Conservation (phyloP, 2,888 invertebrate genomes). For the Dione vanillae region DNA sequence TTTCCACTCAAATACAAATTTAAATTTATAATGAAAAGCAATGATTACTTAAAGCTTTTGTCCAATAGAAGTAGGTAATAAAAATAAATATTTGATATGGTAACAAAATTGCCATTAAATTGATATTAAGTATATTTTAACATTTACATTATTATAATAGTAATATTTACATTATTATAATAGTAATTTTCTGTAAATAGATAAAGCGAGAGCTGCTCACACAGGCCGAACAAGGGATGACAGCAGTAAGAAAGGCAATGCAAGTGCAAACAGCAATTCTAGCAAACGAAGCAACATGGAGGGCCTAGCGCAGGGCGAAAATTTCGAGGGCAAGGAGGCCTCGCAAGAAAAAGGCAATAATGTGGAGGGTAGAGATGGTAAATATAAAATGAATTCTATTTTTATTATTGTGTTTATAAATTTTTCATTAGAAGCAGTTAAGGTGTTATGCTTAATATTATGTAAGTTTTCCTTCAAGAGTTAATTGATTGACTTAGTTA, state of each 20-base stretch:
- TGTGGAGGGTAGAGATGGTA: slow-evolving; percentile 69
- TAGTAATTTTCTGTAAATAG: slow-evolving; percentile 58
- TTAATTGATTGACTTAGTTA: slow-evolving; percentile 7
- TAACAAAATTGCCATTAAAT: too few relatives aligned
- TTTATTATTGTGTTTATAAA: not conserved
- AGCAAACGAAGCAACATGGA: slow-evolving; percentile 77
- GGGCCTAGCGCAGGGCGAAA: slow-evolving; percentile 77
- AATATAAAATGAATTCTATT: slow-evolving; percentile 26
- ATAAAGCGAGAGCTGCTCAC: slow-evolving; percentile 73
- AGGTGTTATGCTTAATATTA: not conserved
- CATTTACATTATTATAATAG: too few relatives aligned
- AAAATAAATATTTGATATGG: too few relatives aligned
- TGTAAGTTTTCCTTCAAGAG: too few relatives aligned
- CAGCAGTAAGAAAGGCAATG: slow-evolving; percentile 76
- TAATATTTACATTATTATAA: slow-evolving; percentile 10
- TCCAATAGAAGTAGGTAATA: not conserved
- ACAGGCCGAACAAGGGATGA: slow-evolving; percentile 77
- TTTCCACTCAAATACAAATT: not conserved
- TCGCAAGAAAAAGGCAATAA: slow-evolving; percentile 66
- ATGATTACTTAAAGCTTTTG: not conserved
- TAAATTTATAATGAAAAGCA: not conserved
- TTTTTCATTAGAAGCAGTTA: not conserved
- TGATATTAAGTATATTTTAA: too few relatives aligned
- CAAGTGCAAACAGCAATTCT: slow-evolving; percentile 66
- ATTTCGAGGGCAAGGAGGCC: slow-evolving; percentile 74